These are phyloP conservation scores for Emydura subglobosa DNA, from an alignment of 2,113 vertebrate species.

Conservation along the genomic window DNA sequence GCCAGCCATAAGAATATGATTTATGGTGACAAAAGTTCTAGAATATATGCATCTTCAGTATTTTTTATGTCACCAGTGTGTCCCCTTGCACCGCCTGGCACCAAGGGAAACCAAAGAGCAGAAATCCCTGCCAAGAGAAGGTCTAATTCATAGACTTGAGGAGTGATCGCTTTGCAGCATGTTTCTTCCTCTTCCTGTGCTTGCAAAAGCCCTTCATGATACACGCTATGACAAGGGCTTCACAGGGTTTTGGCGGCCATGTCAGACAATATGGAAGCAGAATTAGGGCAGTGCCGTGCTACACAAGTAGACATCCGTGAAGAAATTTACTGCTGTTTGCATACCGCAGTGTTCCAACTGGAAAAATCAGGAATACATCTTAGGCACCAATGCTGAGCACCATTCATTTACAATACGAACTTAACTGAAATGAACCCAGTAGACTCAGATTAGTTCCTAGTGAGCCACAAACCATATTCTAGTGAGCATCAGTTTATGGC, in stretches of 20 bases:
- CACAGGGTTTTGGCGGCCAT: neutral
- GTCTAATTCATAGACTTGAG: fast-evolving
- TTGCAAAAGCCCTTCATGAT: fast-evolving
- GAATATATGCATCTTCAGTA: neutral
- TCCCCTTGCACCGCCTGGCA: neutral
- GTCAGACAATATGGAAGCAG: neutral
- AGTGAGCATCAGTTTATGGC: neutral
- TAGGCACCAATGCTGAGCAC: neutral
- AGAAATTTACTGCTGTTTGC: neutral
- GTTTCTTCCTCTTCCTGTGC: neutral
- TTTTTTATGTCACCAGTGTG: neutral
- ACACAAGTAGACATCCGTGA: fast-evolving
- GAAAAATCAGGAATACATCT: neutral
- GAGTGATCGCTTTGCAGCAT: fast-evolving
- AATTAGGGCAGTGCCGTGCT: neutral
- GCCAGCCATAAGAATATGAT: neutral
- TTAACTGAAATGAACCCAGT: neutral
- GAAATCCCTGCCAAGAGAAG: neutral
- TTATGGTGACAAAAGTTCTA: neutral
- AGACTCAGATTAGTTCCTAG: neutral
- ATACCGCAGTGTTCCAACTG: neutral
- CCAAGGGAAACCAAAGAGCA: neutral
- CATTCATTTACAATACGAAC: neutral
- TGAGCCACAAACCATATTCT: neutral
- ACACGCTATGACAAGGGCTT: neutral